Base-by-base conservation (phyloP, 2,797 vertebrate genomes). In the Microctenopoma steveboyesi region DNA sequence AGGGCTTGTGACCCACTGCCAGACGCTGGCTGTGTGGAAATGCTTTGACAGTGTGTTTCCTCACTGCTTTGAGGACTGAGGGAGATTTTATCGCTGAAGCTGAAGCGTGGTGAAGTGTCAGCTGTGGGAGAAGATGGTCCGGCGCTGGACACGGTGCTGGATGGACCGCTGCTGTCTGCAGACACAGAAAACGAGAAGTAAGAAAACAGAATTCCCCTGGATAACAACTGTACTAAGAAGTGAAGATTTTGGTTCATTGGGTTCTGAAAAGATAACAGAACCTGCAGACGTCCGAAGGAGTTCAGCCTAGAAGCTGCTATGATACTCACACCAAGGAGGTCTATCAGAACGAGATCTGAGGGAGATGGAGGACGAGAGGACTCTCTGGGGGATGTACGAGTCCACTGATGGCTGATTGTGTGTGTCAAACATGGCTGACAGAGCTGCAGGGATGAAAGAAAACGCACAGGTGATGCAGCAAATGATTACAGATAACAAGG, bases 81-180 rank as follows among this genome's bases (percentile, higher is more conserved):
- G 2, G 94, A 89, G 15, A 93, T 83, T 80, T 96, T 97, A 62
- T 97, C 96, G 16, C 91, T 92, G 88, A 98, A 98, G 93, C 93
- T 95, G 93, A 99, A 99, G 66, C 91, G 95, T 22, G 95, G 88
- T 1, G 94, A 95, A 16, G 93, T 95, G 88, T 98, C 96, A 3
- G 94, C 90, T 4, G 95, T 92, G 61, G 97, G 97, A 15, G 98
- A 98, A 1, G 97, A 98, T 0, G 97, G 97, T 1, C 98, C 97
- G 5, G 97, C 97, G 35, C 98, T 98, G 85, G 98, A 99, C 53
- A 99, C 97, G 0, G 97, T 97, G 75, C 97, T 97, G 82, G 97
- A 99, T 0, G 96, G 98, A 60, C 98, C 97, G 35, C 98, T 99
- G 95, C 98, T 98, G 83, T 98, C 98, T 99, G 95, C 80, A 92